phyloP scores from a whole-genome alignment of 2,113 vertebrate genomes.

The Mungos mungo region DNA sequence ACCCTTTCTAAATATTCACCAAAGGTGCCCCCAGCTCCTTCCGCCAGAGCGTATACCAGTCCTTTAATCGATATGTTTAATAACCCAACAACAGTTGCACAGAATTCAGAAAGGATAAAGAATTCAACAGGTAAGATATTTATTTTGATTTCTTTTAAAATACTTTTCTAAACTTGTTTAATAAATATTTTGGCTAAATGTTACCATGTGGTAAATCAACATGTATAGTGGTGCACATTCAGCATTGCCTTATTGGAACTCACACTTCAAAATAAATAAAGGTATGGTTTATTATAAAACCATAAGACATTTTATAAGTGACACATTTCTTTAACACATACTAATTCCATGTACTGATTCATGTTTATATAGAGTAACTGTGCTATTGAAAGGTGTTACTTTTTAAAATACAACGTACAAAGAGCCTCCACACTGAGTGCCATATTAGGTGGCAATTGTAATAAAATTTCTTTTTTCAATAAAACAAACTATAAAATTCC shows the following conservation, averaged over 20 bases:
- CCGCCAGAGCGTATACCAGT: slow-evolving; percentile 88
- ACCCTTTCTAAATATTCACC: slow-evolving; percentile 75
- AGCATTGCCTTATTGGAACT: neutral
- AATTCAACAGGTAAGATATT: slow-evolving; percentile 86
- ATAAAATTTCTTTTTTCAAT: neutral
- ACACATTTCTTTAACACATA: neutral
- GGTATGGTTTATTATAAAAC: neutral
- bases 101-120: slow-evolving; percentile 81
- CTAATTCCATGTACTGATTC: neutral
- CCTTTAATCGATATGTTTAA: slow-evolving; percentile 95
- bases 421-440: neutral
- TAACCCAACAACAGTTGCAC: slow-evolving; percentile 83
- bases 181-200: neutral
- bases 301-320: neutral
- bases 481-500: neutral
- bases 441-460: neutral
- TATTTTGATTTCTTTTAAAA: neutral
- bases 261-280: neutral
- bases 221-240: neutral
- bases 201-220: neutral
- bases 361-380: neutral
- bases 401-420: neutral
- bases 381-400: neutral
- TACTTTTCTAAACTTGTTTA: neutral
- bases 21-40: slow-evolving; percentile 91